phyloP scores from a whole-genome alignment of 2,888 invertebrate species.

The Mythimna albipuncta region DNA sequence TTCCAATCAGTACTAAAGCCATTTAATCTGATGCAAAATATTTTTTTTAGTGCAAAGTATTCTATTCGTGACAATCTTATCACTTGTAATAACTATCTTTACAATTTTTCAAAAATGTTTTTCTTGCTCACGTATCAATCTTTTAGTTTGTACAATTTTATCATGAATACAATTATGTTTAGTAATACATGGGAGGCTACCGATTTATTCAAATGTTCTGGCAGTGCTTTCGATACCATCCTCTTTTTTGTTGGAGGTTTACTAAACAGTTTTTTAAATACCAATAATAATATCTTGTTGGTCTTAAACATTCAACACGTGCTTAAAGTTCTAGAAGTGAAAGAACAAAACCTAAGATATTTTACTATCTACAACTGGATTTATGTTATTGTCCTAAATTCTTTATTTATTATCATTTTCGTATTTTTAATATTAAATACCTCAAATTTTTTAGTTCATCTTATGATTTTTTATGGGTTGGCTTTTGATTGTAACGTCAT shows the following conservation, averaged over 20 bases:
- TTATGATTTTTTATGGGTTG: too few species aligned
- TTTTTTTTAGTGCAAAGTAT: slow-evolving; percentile 34
- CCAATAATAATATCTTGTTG: slow-evolving; percentile 8
- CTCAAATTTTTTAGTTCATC: too few species aligned
- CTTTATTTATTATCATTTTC: too few species aligned
- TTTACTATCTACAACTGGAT: neutral
- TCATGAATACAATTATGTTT: neutral
- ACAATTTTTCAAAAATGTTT: neutral
- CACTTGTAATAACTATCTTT: slow-evolving; percentile 1
- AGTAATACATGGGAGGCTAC: too few species aligned
- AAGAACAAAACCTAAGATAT: neutral
- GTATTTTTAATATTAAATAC: too few species aligned
- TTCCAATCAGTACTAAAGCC: slow-evolving; percentile 22
- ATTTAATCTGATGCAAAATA: slow-evolving; percentile 17
- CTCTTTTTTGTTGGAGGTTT: neutral
- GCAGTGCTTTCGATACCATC: neutral
- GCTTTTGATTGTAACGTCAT: slow-evolving; percentile 14
- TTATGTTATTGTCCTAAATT: neutral
- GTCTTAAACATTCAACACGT: slow-evolving; percentile 14
- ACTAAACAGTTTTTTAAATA: neutral
- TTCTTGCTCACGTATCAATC: neutral
- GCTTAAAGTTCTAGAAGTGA: neutral
- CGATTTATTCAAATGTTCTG: too few species aligned
- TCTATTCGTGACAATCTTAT: slow-evolving; percentile 9
- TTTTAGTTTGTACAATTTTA: neutral